phyloP scores from a whole-genome alignment of 1,140 invertebrate genomes.

The Tetramorium simillimum region DNA sequence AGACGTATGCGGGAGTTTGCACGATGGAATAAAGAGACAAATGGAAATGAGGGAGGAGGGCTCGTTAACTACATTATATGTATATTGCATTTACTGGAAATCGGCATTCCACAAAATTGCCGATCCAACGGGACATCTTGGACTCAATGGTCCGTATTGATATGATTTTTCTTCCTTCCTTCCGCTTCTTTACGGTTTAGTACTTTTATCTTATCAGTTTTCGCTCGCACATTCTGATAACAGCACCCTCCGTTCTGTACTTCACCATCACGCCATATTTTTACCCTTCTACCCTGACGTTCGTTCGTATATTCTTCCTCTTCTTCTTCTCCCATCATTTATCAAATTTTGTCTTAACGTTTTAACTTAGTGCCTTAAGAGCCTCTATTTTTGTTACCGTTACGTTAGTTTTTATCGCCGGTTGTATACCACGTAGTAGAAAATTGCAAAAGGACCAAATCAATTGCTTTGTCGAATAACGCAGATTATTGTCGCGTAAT shows the following conservation, averaged over 20 bases:
- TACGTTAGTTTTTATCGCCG: not conserved
- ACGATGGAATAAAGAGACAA: not conserved
- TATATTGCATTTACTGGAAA: conserved; percentile 57
- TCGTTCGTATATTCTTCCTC: not conserved
- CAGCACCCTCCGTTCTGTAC: not conserved
- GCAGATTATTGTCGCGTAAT: conserved; percentile 13
- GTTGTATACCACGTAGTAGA: not conserved
- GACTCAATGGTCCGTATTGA: conserved; percentile 59
- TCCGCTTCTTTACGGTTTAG: conserved; percentile 22
- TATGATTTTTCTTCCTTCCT: conserved; percentile 42
- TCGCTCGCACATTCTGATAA: conserved; percentile 56
- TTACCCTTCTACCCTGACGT: conserved; percentile 11
- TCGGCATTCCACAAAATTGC: conserved; percentile 52
- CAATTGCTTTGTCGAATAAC: conserved; percentile 9
- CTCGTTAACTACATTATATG: conserved; percentile 66
- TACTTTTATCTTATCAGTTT: conserved; percentile 71
- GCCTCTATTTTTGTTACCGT: not conserved
- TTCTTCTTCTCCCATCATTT: not conserved
- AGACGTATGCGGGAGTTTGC: conserved; percentile 35
- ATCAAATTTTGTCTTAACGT: conserved; percentile 38
- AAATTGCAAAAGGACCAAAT: conserved; percentile 18
- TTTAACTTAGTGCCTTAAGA: not conserved
- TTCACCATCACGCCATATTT: not conserved
- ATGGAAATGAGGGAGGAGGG: not conserved
- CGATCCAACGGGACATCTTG: conserved; percentile 60